A percentile compares a stretch with the other conserved stretches of the same genome.
Conservation (phyloP, 1,140 invertebrate genomes). For the Helicoverpa armigera region DNA sequence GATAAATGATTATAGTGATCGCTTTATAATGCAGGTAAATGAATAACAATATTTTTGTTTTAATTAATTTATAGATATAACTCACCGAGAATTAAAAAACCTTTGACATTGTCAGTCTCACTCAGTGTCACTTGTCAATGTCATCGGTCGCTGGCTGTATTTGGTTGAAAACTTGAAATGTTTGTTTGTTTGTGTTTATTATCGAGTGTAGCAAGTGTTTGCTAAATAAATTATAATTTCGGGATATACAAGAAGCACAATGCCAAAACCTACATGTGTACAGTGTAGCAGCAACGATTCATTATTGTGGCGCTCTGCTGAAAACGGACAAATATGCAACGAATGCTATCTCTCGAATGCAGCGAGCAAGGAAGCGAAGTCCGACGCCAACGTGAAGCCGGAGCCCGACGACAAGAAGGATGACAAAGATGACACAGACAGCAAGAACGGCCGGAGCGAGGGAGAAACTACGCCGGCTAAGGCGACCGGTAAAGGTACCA, state of each 20-base stretch:
- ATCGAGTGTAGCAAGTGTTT: background rate
- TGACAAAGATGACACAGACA: slow-evolving; percentile 69
- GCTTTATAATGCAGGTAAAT: no score
- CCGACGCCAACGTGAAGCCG: slow-evolving; percentile 64
- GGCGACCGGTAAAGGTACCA: slow-evolving; percentile 77
- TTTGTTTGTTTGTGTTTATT: background rate
- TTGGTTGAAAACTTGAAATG: no score
- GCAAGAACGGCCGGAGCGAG: slow-evolving; percentile 71
- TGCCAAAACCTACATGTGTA: slow-evolving; percentile 84
- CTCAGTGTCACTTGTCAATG: background rate
- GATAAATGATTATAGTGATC: no score
- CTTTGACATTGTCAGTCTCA: background rate
- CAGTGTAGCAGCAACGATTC: slow-evolving; percentile 81
- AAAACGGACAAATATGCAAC: slow-evolving; percentile 84
- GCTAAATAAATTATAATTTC: background rate
- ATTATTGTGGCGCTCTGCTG: slow-evolving; percentile 80
- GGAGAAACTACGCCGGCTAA: slow-evolving; percentile 77
- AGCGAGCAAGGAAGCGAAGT: slow-evolving; percentile 68
- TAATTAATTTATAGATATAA: no score
- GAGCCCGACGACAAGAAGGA: slow-evolving; percentile 77
- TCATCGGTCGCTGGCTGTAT: no score
- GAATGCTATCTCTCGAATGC: slow-evolving; percentile 81
- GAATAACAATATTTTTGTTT: no score
- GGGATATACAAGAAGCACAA: slow-evolving; percentile 56
- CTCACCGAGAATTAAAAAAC: no score